phyloP scores from a whole-genome alignment of 2,888 invertebrate species.

The Pycnomerus fuliginosus region DNA sequence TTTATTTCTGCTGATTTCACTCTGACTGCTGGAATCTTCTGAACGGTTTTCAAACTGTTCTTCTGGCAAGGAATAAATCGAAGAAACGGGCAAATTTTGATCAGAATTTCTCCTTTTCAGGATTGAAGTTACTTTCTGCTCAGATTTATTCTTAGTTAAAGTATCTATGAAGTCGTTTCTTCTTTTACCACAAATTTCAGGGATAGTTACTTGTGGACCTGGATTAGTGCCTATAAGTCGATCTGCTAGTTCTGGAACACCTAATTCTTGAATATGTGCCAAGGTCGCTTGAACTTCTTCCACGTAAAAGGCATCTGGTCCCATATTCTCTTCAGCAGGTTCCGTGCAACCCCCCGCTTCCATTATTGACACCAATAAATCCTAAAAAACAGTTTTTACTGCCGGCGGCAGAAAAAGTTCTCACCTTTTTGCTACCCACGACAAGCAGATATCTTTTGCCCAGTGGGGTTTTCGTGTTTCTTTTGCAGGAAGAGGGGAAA shows the following conservation, averaged over 20 bases:
- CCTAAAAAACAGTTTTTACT: conserved; percentile 43
- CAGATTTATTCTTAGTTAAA: conserved; percentile 25
- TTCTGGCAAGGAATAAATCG: conserved; percentile 50
- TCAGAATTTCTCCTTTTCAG: conserved; percentile 59
- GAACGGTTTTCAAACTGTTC: conserved; percentile 59
- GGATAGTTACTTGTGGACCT: conserved; percentile 58
- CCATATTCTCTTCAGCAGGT: conserved; percentile 61
- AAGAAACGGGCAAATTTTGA: conserved; percentile 54
- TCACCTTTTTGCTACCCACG: conserved; percentile 66
- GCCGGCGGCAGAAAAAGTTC: background rate
- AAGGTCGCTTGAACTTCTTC: conserved; percentile 89
- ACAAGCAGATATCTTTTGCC: conserved; percentile 73
- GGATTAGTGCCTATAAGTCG: conserved; percentile 69
- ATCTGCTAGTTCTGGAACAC: conserved; percentile 69
- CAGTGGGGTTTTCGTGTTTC: conserved; percentile 50
- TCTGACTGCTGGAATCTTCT: conserved; percentile 69
- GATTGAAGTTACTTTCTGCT: conserved; percentile 55
- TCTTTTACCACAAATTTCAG: conserved; percentile 36
- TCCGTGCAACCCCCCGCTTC: conserved; percentile 77
- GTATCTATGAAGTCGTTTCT: conserved; percentile 45
- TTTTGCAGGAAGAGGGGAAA: conserved; percentile 58
- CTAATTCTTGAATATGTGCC: conserved; percentile 73
- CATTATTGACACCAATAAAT: conserved; percentile 70
- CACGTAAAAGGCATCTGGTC: conserved; percentile 81
- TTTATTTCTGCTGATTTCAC: conserved; percentile 69